A percentile compares a stretch with the other conserved stretches of the same genome.
These are phyloP conservation scores for Drosophila virilis DNA, from an alignment of 1,140 invertebrate genomes.

Conservation along the genomic window DNA sequence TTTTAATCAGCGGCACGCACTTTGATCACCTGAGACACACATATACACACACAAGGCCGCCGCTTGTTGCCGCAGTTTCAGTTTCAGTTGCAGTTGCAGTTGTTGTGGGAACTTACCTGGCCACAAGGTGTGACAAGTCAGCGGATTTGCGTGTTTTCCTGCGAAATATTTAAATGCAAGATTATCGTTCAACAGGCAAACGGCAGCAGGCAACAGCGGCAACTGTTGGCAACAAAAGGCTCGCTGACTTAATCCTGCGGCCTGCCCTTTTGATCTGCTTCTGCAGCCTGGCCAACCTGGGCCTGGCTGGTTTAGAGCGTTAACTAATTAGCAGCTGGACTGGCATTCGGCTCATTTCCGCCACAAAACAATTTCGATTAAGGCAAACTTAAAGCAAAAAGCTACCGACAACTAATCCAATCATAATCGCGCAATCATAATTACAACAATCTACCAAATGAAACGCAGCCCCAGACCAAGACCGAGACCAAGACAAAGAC, in stretches of 20 bases:
- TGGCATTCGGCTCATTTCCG: conserved; percentile 59
- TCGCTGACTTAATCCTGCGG: conserved; percentile 68
- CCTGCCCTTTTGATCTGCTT: conserved; percentile 49
- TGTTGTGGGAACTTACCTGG: conserved; percentile 43
- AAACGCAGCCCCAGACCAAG: conserved; percentile 39
- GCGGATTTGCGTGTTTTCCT: conserved; percentile 81
- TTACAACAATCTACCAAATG: conserved; percentile 73
- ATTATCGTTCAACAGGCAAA: conserved; percentile 56
- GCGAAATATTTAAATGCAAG: conserved; percentile 81
- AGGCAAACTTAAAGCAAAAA: conserved; percentile 46
- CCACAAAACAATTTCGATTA: conserved; percentile 73
- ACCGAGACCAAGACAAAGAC: conserved; percentile 8
- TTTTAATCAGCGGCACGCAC: conserved; percentile 79
- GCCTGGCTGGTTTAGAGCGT: conserved; percentile 34
- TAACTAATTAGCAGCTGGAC: conserved; percentile 70
- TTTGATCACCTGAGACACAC: conserved; percentile 67
- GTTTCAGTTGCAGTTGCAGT: conserved; percentile 24
- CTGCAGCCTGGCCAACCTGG: neutral
- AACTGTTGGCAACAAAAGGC: conserved; percentile 45
- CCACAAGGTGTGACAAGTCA: conserved; percentile 78
- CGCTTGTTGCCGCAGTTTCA: conserved; percentile 55
- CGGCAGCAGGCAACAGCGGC: conserved; percentile 11
- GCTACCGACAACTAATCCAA: conserved; percentile 76
- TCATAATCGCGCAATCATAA: conserved; percentile 80
- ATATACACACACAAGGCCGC: conserved; percentile 12